Evolutionary conservation across 2,797 vertebrate species (phyloP).

Genomic region (Hydrolagus colliei): DNA sequence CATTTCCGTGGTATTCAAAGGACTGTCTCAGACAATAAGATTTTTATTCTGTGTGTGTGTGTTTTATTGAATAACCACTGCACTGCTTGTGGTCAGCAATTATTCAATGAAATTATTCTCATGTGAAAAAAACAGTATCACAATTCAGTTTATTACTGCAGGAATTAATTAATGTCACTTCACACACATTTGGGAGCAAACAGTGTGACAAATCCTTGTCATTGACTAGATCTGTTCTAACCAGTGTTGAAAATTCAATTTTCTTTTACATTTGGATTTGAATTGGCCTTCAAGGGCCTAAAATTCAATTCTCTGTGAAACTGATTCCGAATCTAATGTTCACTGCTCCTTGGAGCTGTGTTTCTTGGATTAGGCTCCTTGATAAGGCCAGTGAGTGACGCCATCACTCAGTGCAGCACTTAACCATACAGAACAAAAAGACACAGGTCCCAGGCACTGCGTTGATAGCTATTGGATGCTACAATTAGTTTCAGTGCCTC

Average conservation of each 20-base stretch:
- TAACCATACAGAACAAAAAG: too few species aligned
- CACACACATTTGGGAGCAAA: neutral
- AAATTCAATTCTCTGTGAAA: neutral
- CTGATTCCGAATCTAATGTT: neutral
- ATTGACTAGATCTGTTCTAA: neutral
- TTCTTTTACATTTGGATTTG: constrained; percentile 5
- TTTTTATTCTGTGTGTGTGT: neutral
- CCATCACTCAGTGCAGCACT: too few species aligned
- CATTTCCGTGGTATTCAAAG: neutral
- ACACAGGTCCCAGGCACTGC: too few species aligned
- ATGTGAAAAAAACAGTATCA: neutral
- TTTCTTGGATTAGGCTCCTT: neutral
- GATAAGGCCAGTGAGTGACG: too few species aligned
- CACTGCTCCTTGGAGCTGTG: neutral
- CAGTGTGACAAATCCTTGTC: constrained; percentile 7
- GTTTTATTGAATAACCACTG: neutral
- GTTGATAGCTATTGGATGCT: too few species aligned
- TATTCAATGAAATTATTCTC: neutral
- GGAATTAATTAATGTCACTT: neutral
- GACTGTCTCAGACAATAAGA: neutral
- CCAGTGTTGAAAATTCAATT: neutral
- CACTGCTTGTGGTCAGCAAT: neutral
- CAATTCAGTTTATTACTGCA: neutral
- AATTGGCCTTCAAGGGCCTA: neutral
- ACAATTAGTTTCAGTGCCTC: too few species aligned